Percentiles rank a stretch among this genome's conserved stretches.
Conservation (phyloP, 2,888 invertebrate species). For the Cryptocephalus moraei region DNA sequence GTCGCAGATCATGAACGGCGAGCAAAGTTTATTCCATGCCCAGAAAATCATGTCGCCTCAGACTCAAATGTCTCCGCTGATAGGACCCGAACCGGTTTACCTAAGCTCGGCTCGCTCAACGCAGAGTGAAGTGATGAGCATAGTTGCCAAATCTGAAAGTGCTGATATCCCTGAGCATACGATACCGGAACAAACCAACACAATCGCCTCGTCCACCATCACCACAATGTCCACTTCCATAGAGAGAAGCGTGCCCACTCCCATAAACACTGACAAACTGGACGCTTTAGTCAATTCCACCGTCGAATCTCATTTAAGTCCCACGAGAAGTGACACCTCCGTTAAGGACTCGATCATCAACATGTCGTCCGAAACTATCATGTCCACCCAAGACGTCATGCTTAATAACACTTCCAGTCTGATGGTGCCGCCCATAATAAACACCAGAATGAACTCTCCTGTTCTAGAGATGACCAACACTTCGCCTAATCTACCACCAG, state of each 20-base stretch:
- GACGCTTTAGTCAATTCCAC: slow-evolving; percentile 52
- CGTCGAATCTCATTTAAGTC: slow-evolving; percentile 42
- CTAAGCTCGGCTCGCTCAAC: slow-evolving; percentile 20
- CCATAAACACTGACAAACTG: slow-evolving; percentile 39
- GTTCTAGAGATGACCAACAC: slow-evolving; percentile 24
- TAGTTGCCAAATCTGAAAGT: slow-evolving; percentile 29
- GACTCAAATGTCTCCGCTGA: slow-evolving; percentile 8
- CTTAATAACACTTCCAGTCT: slow-evolving; percentile 28
- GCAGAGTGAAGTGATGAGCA: slow-evolving; percentile 22
- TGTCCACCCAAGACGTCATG: slow-evolving; percentile 35
- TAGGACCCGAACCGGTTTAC: slow-evolving; percentile 17
- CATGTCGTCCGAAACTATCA: slow-evolving; percentile 8
- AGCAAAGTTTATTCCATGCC: slow-evolving; percentile 6
- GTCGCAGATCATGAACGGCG: slow-evolving; percentile 12
- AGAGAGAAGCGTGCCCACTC: slow-evolving; percentile 22
- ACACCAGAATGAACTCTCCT: slow-evolving; percentile 22
- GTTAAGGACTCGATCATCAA: slow-evolving; percentile 23
- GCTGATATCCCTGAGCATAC: slow-evolving; percentile 25
- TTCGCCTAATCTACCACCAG: slow-evolving; percentile 41
- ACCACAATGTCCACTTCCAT: slow-evolving; percentile 24
- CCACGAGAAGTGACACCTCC: slow-evolving; percentile 23
- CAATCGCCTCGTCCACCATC: slow-evolving; percentile 34
- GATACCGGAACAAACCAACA: slow-evolving; percentile 18
- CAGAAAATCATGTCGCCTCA: slow-evolving; percentile 14
- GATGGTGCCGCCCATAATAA: slow-evolving; percentile 26